Evolutionary conservation across 2,113 vertebrate species (phyloP), one percentile per base, ranked within the genome.

Genomic region (Dascyllus trimaculatus): DNA sequence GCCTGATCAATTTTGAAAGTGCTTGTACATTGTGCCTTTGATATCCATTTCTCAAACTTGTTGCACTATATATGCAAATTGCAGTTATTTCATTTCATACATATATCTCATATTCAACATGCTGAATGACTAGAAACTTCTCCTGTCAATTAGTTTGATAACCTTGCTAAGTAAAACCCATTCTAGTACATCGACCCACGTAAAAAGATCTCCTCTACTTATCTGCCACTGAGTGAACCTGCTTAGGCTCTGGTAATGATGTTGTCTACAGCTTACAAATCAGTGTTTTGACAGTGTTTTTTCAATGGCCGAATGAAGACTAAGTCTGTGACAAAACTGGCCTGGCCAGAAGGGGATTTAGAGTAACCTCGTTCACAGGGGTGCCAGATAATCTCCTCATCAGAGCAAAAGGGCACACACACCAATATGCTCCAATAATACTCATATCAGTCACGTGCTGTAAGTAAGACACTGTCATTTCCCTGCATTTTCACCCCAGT

Each of bases 281-380:
- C 53, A 21, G 14, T n/a, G 40, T 57, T 45, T 11, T 18, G 18
- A 54, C 40, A 43, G 13, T 3, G 4, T 51, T n/a, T 13, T 78
- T 68, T 22, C 25, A 52, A 49, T 26, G 21, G 46, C 11, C 15
- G 43, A 53, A 74, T 72, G 82, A 80, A 17, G 78, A 21, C 74
- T 63, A 2, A 66, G 46, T 86, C 26, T 35, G 32, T 72, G 70
- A 51, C 40, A 53, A 57, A 75, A 58, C 80, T 11, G 25, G 18
- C 32, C 38, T 38, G 40, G 48, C 46, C 77, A 85, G 68, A 76
- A 46, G 61, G 62, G 76, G 88, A 89, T 90, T 87, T 73, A 73
- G 45, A 70, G 17, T 21, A 74, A 79, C 71, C 68, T 51, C 48
- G 85, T 85, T 85, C 43, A 77, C 62, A 60, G 71, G 49, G 43